Conservation (phyloP, 2,888 invertebrate species). For the Apamea epomidion region DNA sequence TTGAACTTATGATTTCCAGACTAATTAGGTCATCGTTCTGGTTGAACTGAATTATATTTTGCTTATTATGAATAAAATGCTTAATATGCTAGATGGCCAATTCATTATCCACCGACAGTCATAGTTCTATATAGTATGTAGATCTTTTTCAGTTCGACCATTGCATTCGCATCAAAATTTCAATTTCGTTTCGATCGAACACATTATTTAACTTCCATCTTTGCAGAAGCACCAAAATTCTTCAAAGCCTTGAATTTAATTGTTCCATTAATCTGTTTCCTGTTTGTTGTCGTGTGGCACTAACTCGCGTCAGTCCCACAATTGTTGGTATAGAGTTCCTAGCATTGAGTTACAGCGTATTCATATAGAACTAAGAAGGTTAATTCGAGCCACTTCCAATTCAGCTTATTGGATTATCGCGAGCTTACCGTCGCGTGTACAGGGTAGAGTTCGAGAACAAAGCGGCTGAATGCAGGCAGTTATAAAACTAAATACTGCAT, state of each 20-base stretch:
- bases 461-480: slow-evolving; percentile 40
- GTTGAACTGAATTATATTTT: slow-evolving; percentile 1
- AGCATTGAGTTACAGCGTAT: slow-evolving; percentile 67
- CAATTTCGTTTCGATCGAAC: neutral
- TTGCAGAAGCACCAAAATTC: slow-evolving; percentile 4
- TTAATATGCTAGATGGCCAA: neutral
- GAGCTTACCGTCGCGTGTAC: slow-evolving; percentile 61
- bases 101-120: neutral
- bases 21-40: slow-evolving; percentile 16
- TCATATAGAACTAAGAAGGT: slow-evolving; percentile 74
- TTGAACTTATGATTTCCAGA: slow-evolving; percentile 21
- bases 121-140: neutral
- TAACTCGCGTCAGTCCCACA: slow-evolving; percentile 47
- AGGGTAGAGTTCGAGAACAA: slow-evolving; percentile 45
- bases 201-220: neutral
- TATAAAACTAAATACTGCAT: slow-evolving; percentile 46
- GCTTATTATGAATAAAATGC: neutral
- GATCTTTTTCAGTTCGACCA: neutral
- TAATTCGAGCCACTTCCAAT: slow-evolving; percentile 80
- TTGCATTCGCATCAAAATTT: neutral
- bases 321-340: slow-evolving; percentile 59
- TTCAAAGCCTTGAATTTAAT: slow-evolving; percentile 26
- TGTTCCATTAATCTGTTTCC: slow-evolving; percentile 36
- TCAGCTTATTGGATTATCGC: slow-evolving; percentile 81
- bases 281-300: slow-evolving; percentile 39